Evolutionary conservation across 2,113 vertebrate species (phyloP), one percentile per base, ranked within the genome.

Genomic region (Cnemophilus loriae): DNA sequence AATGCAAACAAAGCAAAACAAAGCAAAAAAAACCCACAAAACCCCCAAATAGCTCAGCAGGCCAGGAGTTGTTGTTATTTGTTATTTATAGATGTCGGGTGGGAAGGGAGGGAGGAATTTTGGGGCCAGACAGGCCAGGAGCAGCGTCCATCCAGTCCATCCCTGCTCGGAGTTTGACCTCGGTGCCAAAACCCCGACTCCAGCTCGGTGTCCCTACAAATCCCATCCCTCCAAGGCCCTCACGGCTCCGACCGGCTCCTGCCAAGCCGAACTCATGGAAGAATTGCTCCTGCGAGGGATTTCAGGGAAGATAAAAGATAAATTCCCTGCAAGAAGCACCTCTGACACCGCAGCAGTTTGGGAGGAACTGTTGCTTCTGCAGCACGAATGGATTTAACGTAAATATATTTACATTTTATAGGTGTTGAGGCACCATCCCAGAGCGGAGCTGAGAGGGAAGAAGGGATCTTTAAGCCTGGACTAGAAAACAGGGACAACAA

Each of bases 71-170:
- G 89, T 87, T 95, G 56, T 94, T 96, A 85, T 94, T 91, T 88
- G 91, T 73, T 96, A 91, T 97, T 96, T 96, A 96, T 95, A 96
- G 96, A 5, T 5, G 4, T n/a, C 11, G 93, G 93, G 95, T 94
- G 96, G 94, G 95, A 85, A 93, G 96, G 75, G 65, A 93, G 50
- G 65, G 60, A 96, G 75, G 78, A 83, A 89, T 89, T 95, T 83
- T 3, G 6, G 4, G 87, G 84, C 57, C 11, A 95, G 78, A 39
- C 82, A 32, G 77, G 59, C 42, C 87, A 42, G 70, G 87, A 76
- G 1, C 91, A 89, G 88, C 1, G 0, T 46, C 75, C 35, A 14
- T 7, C 70, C 82, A 19, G 65, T 5, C 52, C 15, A 5, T 4
- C 83, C 1, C 0, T 1, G 11, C 3, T n/a, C 3, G 0, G 49